Evolutionary conservation across 2,888 invertebrate species (phyloP).

Genomic region (Leptopilina drosophilae): DNA sequence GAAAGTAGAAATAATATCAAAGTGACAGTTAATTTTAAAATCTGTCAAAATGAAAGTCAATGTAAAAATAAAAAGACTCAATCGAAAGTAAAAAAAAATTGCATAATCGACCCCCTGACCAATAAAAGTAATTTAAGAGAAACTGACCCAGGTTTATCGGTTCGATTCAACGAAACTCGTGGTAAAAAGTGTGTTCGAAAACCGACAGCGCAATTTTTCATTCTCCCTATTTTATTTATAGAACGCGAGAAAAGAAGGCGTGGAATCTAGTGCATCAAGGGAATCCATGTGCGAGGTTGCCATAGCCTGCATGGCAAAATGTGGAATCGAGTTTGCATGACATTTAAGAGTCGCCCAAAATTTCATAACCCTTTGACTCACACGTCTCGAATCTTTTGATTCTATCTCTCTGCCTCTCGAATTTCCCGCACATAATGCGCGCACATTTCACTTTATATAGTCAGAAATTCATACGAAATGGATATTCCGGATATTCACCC

Average conservation of each 20-base stretch:
- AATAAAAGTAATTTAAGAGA: too few relatives aligned
- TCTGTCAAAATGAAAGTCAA: too few relatives aligned
- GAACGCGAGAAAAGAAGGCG: slow-evolving; percentile 18
- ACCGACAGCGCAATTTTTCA: slow-evolving; percentile 31
- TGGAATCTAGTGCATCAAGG: slow-evolving; percentile 22
- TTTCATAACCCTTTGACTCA: slow-evolving; percentile 66
- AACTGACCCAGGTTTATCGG: too few relatives aligned
- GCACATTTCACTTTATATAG: not conserved
- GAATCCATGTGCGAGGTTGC: slow-evolving; percentile 18
- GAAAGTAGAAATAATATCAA: too few relatives aligned
- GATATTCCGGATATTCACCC: not conserved
- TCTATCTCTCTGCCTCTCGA: not conserved
- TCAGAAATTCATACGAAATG: slow-evolving; percentile 1
- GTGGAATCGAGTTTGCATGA: slow-evolving; percentile 70
- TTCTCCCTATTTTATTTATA: slow-evolving; percentile 2
- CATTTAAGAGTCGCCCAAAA: slow-evolving; percentile 62
- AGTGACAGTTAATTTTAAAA: too few relatives aligned
- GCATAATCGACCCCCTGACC: too few relatives aligned
- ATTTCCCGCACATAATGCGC: not conserved
- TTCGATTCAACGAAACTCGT: too few relatives aligned
- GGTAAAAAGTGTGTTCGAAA: slow-evolving; percentile 2
- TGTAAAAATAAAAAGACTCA: too few relatives aligned
- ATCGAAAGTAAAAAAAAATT: too few relatives aligned
- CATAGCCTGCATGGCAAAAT: slow-evolving; percentile 45
- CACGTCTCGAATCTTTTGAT: slow-evolving; percentile 5